phyloP scores from a whole-genome alignment of 2,888 invertebrate species.

The Volucella zonaria region DNA sequence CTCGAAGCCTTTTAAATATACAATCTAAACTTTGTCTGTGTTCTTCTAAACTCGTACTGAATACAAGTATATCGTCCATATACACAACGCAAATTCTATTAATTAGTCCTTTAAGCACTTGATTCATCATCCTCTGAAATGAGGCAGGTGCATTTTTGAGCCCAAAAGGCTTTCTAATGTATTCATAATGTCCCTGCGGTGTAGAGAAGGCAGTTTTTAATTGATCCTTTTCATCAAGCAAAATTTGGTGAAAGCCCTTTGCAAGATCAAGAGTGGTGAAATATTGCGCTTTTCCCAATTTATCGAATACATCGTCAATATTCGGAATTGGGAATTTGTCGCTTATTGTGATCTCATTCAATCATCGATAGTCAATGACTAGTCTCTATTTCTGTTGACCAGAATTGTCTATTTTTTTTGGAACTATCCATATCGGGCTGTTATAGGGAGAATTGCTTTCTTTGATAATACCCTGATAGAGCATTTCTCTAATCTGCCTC shows the following conservation, averaged over 20 bases:
- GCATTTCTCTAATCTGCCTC: conserved; percentile 45
- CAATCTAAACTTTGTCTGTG: conserved; percentile 17
- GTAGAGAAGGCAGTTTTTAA: conserved; percentile 52
- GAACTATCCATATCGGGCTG: conserved; percentile 56
- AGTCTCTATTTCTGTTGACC: conserved; percentile 52
- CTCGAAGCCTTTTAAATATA: conserved; percentile 24
- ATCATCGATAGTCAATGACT: conserved; percentile 9
- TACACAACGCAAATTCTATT: conserved; percentile 46
- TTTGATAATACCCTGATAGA: conserved; percentile 42
- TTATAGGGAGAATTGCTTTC: conserved; percentile 55
- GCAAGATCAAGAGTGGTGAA: conserved; percentile 56
- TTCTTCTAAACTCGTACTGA: conserved; percentile 34
- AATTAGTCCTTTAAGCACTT: conserved; percentile 26
- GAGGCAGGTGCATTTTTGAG: conserved; percentile 40
- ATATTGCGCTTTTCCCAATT: conserved; percentile 51
- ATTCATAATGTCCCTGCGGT: conserved; percentile 24
- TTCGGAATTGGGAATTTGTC: conserved; percentile 67
- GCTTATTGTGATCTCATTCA: conserved; percentile 50
- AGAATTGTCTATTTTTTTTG: conserved; percentile 52
- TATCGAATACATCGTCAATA: conserved; percentile 57
- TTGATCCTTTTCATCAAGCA: conserved; percentile 40
- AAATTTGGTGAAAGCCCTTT: conserved; percentile 61
- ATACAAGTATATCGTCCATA: conserved; percentile 41
- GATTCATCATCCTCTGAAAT: conserved; percentile 54
- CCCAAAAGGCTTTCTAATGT: conserved; percentile 25